phyloP scores from a whole-genome alignment of 2,113 vertebrate genomes.

The Illadopsis cleaveri region DNA sequence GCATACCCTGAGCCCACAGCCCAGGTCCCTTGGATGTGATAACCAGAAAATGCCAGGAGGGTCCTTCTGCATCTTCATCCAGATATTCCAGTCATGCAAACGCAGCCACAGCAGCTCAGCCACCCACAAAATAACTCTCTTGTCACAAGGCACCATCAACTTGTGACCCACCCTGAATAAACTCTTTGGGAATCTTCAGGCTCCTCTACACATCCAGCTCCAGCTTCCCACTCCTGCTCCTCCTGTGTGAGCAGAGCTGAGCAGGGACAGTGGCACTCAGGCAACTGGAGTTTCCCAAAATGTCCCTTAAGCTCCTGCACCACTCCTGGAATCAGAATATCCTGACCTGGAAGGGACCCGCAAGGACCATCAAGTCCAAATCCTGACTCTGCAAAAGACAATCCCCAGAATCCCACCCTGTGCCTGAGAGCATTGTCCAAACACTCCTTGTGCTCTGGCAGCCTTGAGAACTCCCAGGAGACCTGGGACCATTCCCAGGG shows the following conservation, averaged over 20 bases:
- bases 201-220: neutral
- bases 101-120: neutral
- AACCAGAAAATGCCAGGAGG: neutral
- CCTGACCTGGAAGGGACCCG: neutral
- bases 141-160: neutral
- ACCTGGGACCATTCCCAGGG: neutral
- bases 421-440: neutral
- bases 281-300: neutral
- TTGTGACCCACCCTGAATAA: neutral
- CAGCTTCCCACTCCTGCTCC: neutral
- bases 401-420: neutral
- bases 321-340: neutral
- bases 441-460: neutral
- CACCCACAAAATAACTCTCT: neutral
- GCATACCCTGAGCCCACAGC: neutral
- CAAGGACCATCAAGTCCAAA: neutral
- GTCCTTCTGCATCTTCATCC: neutral
- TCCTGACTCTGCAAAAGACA: neutral
- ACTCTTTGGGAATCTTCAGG: neutral
- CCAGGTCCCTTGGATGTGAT: neutral
- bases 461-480: neutral
- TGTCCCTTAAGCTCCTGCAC: neutral
- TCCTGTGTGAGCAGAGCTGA: neutral
- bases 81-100: neutral
- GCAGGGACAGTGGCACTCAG: neutral